Conservation (phyloP, 2,888 invertebrate genomes). For the Drosophila macrospina region DNA sequence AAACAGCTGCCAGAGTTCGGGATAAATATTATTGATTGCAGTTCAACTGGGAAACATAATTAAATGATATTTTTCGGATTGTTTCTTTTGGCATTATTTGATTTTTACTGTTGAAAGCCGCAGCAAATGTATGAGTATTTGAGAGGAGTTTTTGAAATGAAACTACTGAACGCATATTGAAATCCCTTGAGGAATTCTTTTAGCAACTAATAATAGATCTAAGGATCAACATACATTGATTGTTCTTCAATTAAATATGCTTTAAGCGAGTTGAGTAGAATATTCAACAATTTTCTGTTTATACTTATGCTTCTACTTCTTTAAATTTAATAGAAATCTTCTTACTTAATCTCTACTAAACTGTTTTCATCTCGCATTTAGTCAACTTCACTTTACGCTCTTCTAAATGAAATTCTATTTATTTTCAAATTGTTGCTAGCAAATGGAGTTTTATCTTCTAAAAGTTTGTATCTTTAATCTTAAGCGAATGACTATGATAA, state of each 20-base stretch:
- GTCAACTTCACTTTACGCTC: neutral
- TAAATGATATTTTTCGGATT: conserved; percentile 67
- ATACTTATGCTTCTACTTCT: too few species aligned
- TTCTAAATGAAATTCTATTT: neutral
- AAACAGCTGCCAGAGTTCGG: conserved; percentile 61
- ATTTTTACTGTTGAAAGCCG: conserved; percentile 64
- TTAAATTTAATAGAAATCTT: too few species aligned
- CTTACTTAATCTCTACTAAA: too few species aligned
- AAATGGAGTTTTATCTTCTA: neutral
- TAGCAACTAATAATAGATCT: neutral
- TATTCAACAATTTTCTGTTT: too few species aligned
- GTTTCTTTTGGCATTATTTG: conserved; percentile 18
- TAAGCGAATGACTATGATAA: neutral
- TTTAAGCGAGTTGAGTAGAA: neutral
- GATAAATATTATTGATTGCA: conserved; percentile 57
- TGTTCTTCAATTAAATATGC: neutral
- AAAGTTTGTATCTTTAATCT: neutral
- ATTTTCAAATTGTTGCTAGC: neutral
- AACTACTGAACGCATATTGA: neutral
- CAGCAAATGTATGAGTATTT: conserved; percentile 44
- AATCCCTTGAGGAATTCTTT: conserved; percentile 18
- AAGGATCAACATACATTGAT: neutral
- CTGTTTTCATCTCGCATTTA: neutral
- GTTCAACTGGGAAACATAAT: conserved; percentile 46
- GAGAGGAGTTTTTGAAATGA: neutral